Conservation (phyloP, 2,888 invertebrate species). For the Adelphocoris suturalis region DNA sequence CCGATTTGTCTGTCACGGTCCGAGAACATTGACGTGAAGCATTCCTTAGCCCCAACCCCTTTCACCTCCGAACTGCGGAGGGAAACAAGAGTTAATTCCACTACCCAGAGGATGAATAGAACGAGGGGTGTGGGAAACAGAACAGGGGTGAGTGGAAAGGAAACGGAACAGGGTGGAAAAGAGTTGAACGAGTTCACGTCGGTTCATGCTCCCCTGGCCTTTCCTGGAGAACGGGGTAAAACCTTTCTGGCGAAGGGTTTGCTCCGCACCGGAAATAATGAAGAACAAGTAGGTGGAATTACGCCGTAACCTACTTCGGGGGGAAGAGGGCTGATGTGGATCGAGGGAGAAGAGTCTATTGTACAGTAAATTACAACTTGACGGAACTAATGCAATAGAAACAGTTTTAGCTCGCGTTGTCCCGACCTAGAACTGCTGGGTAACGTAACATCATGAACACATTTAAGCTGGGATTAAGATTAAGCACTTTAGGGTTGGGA, state of each 20-base stretch:
- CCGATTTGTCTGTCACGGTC: conserved; percentile 69
- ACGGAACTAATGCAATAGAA: conserved; percentile 21
- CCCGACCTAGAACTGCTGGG: background rate
- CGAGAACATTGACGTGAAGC: conserved; percentile 57
- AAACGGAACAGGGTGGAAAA: too few relatives aligned
- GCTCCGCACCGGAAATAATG: background rate
- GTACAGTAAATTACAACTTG: conserved; percentile 15
- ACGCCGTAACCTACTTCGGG: conserved; percentile 17
- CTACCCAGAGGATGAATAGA: conserved; percentile 9
- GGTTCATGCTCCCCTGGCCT: conserved; percentile 40
- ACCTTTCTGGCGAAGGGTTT: conserved; percentile 27
- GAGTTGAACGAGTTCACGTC: conserved; percentile 43
- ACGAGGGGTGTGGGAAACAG: background rate
- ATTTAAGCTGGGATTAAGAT: background rate
- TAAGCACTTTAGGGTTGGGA: too few relatives aligned
- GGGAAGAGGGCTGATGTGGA: background rate
- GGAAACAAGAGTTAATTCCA: conserved; percentile 64
- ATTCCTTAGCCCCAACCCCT: conserved; percentile 44
- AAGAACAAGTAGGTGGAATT: conserved; percentile 47
- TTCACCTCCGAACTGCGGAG: background rate
- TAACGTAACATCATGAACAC: background rate
- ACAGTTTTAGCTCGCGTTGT: conserved; percentile 17
- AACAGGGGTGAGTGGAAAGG: background rate
- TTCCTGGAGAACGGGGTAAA: background rate
- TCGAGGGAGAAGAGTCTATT: background rate